Evolutionary conservation across 2,113 vertebrate species (phyloP), one percentile per base, ranked within the genome.

Genomic region (Nibea albiflora): DNA sequence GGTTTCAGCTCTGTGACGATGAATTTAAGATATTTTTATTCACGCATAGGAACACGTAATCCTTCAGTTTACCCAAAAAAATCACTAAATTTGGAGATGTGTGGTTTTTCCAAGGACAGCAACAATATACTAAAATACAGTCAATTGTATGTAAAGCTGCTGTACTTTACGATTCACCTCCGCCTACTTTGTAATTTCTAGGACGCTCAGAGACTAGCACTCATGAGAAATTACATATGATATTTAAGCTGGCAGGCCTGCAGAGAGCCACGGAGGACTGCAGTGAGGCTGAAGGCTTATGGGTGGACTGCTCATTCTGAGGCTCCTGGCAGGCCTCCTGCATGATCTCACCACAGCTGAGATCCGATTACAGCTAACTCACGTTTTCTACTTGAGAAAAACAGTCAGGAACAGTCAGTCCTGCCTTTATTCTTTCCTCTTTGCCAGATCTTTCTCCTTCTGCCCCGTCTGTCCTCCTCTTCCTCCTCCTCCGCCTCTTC

Each of bases 291-390:
- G 24, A 49, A 83, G 62, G 81, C 85, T 74, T 70, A 81, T 79
- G 89, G 89, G 92, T 90, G 91, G 90, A 91, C 83, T 66, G 49
- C 74, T 83, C 58, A 75, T 28, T 87, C 74, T 52, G 80, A 81
- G 84, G 76, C 76, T 82, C 69, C 90, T 92, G 91, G 88, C 88
- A 80, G 87, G 85, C 81, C 78, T 88, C 63, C 6, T 72, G 66
- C 47, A 94, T 94, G 94, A 94, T 83, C 87, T 94, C 94, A 95
- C 88, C 87, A 68, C 81, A 69, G 83, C 85, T 28, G 49, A 79
- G 91, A 90, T 95, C 92, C 83, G 65, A 94, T 94, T 95, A 93
- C 93, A 94, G 62, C 76, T 54, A 76, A 84, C 83, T 92, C 90
- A 91, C 90, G 86, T 93, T 93, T 90, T 93, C 80, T 57, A 54